Base-by-base conservation (phyloP, 2,797 vertebrate genomes). In the Eurystomus glaucurus region DNA sequence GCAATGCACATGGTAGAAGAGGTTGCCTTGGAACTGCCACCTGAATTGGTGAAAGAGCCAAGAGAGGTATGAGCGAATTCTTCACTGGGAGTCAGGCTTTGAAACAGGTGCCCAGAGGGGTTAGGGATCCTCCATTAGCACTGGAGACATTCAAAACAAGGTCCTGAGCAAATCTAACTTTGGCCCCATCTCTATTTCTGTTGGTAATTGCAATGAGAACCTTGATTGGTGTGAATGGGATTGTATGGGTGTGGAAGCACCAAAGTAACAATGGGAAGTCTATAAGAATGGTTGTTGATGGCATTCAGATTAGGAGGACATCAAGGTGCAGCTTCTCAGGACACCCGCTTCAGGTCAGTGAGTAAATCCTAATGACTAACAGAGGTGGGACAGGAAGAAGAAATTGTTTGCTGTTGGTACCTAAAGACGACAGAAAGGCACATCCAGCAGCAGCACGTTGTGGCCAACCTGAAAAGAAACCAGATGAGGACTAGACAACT, bases 321-420 rank as follows among this genome's bases (percentile, higher is more conserved):
- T 60, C 17, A 13, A 9, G 75, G 0, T 35, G 70, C 20, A 46
- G 43, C 48, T 92, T 78, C 57, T 51, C 19, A 29, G 77, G 86
- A 74, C 29, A 50, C 28, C 39, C 5, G 4, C 13, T 29, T 45
- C 8, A 52, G 66, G 35, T 66, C 48, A 50, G 51, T 31, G 43
- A 72, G 55, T 45, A 66, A 76, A 69, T 55, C 46, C 55, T 52
- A 25, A 18, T 83, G 91, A 92, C 51, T 90, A 76, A 33, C 28
- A 62, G 55, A 74, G 55, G 29, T 55, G 39, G n/a, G 39, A 66
- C 26, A 41, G n/a, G n/a, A 72, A 50, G n/a, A 72, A 50, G 8
- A 33, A 9, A 14, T 28, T n/a, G 52, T 37, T 94, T 68, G 29
- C 26, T 85, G 13, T 45, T 61, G 6, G 5, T 21, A 20, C 26